phyloP scores from a whole-genome alignment of 2,113 vertebrate genomes.

The Petrocephalus zakoni region DNA sequence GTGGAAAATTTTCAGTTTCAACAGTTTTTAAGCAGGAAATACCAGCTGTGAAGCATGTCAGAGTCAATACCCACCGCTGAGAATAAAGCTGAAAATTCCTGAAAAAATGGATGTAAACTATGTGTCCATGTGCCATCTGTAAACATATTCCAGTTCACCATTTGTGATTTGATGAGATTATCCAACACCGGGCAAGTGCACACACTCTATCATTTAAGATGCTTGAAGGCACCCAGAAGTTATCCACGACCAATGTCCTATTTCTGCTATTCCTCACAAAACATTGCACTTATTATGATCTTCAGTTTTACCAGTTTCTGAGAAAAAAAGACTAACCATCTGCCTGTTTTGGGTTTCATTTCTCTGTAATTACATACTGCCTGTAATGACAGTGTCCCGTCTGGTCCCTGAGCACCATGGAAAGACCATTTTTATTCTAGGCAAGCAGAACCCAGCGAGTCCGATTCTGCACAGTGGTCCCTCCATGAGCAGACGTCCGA shows the following conservation, averaged over 20 bases:
- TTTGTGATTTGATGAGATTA: neutral
- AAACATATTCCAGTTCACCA: neutral
- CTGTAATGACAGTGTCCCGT: constrained; percentile 11
- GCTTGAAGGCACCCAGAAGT: neutral
- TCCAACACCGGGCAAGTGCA: neutral
- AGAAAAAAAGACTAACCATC: constrained; percentile 16
- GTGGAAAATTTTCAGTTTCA: neutral
- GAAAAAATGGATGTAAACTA: neutral
- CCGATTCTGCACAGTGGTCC: neutral
- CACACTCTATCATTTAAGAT: neutral
- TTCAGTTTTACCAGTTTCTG: neutral
- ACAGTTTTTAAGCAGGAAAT: constrained; percentile 12
- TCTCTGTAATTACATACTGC: constrained; percentile 6
- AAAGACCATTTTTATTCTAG: constrained; percentile 1
- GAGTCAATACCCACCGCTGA: neutral
- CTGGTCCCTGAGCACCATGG: neutral
- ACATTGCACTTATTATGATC: constrained; percentile 1
- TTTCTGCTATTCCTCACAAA: neutral
- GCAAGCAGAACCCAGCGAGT: neutral
- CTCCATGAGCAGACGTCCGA: neutral
- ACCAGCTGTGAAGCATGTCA: neutral
- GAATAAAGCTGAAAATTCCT: neutral
- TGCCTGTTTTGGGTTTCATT: constrained; percentile 12
- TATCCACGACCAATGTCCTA: neutral
- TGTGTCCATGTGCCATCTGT: neutral